Evolutionary conservation across 1,140 invertebrate genomes (phyloP).

Genomic region (Caenorhabditis inopinata): DNA sequence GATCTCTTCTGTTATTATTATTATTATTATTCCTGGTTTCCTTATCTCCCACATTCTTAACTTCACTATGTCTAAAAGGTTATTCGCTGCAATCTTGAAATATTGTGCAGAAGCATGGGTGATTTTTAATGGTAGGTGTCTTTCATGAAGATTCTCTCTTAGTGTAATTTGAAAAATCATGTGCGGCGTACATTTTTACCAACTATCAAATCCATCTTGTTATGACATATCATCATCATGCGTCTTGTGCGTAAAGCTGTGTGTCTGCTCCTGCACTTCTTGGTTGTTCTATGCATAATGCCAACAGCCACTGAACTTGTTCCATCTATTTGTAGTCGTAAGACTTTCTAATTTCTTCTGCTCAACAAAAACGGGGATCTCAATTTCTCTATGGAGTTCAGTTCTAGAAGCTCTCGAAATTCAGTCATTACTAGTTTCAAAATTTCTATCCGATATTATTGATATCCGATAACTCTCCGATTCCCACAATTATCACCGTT

Average conservation of each 20-base stretch:
- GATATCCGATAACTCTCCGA: too few species aligned
- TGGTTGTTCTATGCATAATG: background rate
- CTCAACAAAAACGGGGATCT: too few species aligned
- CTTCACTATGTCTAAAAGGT: background rate
- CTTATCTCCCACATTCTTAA: background rate
- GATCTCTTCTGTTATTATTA: constrained; percentile 25
- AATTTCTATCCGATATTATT: too few species aligned
- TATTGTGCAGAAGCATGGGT: constrained; percentile 19
- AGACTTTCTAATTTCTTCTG: background rate
- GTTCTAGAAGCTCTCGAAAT: too few species aligned
- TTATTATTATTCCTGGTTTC: background rate
- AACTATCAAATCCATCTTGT: constrained; percentile 33
- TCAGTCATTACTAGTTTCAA: too few species aligned
- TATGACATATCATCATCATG: constrained; percentile 34
- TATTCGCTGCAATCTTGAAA: constrained; percentile 2
- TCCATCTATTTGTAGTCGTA: background rate
- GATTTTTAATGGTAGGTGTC: background rate
- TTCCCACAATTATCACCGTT: constrained; percentile 8
- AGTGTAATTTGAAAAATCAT: background rate
- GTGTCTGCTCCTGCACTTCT: background rate
- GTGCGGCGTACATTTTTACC: background rate
- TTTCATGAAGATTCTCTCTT: background rate
- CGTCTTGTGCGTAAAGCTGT: constrained; percentile 16
- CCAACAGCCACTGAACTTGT: background rate
- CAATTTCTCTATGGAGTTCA: too few species aligned